Conservation (phyloP, 2,888 invertebrate genomes). For the Tinea semifulvella region DNA sequence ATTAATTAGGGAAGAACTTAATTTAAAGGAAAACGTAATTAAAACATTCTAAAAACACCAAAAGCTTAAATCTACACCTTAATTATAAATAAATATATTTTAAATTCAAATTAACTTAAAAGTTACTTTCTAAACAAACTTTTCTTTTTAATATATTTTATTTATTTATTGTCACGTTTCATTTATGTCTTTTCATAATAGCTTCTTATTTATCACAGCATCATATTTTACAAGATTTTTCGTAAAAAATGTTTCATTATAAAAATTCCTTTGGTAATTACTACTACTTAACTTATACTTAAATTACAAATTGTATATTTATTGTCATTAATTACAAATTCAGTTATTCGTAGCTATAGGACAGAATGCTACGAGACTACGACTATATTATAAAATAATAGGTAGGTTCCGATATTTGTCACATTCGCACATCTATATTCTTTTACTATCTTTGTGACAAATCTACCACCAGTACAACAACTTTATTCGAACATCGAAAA, state of each 20-base stretch:
- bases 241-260: slow-evolving; percentile 34
- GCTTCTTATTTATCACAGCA: slow-evolving; percentile 30
- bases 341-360: too few species aligned
- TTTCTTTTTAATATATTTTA: background rate
- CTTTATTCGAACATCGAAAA: too few species aligned
- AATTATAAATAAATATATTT: background rate
- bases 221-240: slow-evolving; percentile 34
- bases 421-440: too few species aligned
- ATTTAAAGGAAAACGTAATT: slow-evolving; percentile 2
- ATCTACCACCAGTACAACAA: too few species aligned
- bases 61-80: background rate
- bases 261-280: slow-evolving; percentile 8
- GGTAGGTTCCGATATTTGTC: too few species aligned
- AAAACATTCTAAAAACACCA: background rate
- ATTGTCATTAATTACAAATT: too few species aligned
- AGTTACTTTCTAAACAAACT: background rate
- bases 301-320: slow-evolving; percentile 16
- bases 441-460: too few species aligned
- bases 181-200: background rate
- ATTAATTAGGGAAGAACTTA: background rate
- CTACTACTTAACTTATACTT: background rate
- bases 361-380: too few species aligned
- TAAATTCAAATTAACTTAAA: slow-evolving; percentile 3
- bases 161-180: slow-evolving; percentile 5
- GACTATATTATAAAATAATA: too few species aligned